These are phyloP conservation scores for Dipodomys spectabilis DNA, from an alignment of 2,113 vertebrate genomes.

Conservation along the genomic window DNA sequence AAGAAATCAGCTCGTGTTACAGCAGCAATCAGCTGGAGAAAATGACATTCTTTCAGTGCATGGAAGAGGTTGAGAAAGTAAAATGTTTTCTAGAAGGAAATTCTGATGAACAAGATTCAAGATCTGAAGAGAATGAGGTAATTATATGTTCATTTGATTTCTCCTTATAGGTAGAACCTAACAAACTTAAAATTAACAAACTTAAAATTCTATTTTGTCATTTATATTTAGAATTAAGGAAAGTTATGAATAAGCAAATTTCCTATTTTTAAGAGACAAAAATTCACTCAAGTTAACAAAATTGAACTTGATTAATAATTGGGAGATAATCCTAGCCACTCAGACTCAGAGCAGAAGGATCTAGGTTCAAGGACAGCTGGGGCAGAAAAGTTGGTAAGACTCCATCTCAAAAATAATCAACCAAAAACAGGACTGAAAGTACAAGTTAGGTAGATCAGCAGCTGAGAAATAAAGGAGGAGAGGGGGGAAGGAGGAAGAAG, in stretches of 20 bases:
- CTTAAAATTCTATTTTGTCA: not conserved
- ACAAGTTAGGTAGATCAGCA: too few relatives aligned
- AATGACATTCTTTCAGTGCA: constrained; percentile 88
- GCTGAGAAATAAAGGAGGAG: too few relatives aligned
- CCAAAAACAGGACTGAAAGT: too few relatives aligned
- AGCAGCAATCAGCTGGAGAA: constrained; percentile 85
- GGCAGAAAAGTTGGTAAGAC: too few relatives aligned
- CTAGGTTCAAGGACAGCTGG: too few relatives aligned
- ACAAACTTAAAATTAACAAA: not conserved
- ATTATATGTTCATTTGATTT: not conserved
- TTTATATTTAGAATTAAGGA: not conserved
- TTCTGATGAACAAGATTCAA: constrained; percentile 77
- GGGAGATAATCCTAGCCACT: not conserved
- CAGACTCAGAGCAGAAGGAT: too few relatives aligned
- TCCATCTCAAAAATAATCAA: too few relatives aligned
- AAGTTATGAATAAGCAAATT: too few relatives aligned
- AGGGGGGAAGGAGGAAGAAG: too few relatives aligned
- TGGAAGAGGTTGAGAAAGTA: constrained; percentile 91
- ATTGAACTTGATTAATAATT: too few relatives aligned
- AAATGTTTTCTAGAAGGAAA: constrained; percentile 91
- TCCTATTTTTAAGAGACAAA: too few relatives aligned
- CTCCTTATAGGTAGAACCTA: not conserved
- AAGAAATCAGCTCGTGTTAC: constrained; percentile 86
- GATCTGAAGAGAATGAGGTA: constrained; percentile 84
- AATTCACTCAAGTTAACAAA: too few relatives aligned